Evolutionary conservation across 2,888 invertebrate species (phyloP).

Genomic region (Lithophane ornitopus): DNA sequence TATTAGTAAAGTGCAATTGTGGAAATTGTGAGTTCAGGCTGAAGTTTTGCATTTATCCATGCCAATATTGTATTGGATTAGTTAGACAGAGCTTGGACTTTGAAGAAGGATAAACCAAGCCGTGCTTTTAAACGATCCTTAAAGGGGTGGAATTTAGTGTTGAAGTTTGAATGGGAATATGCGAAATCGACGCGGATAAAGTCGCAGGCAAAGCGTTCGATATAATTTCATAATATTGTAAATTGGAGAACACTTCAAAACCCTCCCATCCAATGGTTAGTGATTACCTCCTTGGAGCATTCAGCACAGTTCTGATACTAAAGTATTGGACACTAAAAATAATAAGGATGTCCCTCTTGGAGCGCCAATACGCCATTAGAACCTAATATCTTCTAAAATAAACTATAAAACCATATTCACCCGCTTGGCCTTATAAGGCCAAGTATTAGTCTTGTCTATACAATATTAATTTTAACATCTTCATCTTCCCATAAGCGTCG

Average conservation of each 20-base stretch:
- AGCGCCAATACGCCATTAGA: conserved; percentile 10
- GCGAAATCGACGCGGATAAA: background rate
- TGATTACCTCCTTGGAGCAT: background rate
- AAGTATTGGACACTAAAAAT: conserved; percentile 7
- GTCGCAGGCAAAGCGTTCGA: background rate
- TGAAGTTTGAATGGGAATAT: background rate
- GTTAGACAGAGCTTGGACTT: background rate
- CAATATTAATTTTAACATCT: conserved; percentile 49
- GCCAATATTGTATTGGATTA: background rate
- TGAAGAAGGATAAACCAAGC: too few species aligned
- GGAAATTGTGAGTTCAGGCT: background rate
- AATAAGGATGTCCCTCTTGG: conserved; percentile 25
- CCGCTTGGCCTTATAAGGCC: background rate
- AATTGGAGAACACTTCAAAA: background rate
- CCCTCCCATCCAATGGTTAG: background rate
- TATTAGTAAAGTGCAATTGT: background rate
- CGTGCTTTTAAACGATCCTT: background rate
- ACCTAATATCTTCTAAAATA: conserved; percentile 13
- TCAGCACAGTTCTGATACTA: background rate
- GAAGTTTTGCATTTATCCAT: background rate
- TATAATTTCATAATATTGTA: background rate
- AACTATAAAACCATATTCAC: conserved; percentile 19
- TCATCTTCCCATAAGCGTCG: conserved; percentile 16
- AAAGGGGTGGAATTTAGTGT: background rate
- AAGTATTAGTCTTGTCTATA: conserved; percentile 15